Base-by-base conservation (phyloP, 2,113 vertebrate genomes). In the Syrrhaptes paradoxus region DNA sequence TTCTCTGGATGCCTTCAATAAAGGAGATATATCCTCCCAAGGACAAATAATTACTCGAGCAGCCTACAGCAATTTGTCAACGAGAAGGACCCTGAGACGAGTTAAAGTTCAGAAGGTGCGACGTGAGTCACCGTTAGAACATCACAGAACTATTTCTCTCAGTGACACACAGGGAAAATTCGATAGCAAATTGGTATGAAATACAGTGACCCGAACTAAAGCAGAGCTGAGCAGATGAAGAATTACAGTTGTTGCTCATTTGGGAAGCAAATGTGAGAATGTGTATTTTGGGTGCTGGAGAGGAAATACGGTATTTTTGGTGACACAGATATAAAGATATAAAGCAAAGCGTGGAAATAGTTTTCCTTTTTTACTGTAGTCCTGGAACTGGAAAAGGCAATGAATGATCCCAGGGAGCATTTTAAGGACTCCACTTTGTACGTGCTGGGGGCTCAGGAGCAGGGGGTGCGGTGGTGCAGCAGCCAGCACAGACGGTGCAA, bases 351-450 rank as follows among this genome's bases (percentile, higher is more conserved):
- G 9, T 41, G 38, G 55, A n/a, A 68, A 62, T 5, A 24, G 18
- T 90, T 91, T 89, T 51, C 32, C 24, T 86, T 92, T 90, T 59
- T 88, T 93, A 46, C 81, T 84, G 83, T 24, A 63, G 54, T 29
- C 75, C n/a, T 38, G 61, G 95, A 93, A 91, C 94, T 88, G 75
- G 76, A 85, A 88, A 95, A 89, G 78, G 80, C 85, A 62, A 72
- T 65, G 87, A 95, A 51, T 74, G 88, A 92, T 38, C 84, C 80
- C 49, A 24, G 80, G 75, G 89, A 78, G 94, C 46, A 51, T 85
- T 52, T 67, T 81, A 66, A 95, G 93, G 91, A 77, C 85, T 95
- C 66, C 34, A 22, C 49, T 90, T 65, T 18, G 20, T 58, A 17
- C 41, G 51, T 19, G 82, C 89, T 87, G 90, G 25, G 65, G 73